phyloP scores from a whole-genome alignment of 2,888 invertebrate species.

The Adineta ricciae region DNA sequence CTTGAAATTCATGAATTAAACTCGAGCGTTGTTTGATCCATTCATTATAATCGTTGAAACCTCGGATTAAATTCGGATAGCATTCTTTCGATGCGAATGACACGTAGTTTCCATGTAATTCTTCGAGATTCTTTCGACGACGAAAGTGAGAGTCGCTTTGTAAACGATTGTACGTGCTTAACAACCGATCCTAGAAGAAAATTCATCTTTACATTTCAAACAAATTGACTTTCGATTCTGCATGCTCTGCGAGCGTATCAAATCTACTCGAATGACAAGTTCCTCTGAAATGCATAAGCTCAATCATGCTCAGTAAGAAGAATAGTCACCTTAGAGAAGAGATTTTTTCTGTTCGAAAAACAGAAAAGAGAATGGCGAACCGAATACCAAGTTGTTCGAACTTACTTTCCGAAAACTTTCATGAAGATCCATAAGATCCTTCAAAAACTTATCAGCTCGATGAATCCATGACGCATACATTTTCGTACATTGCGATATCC shows the following conservation, averaged over 20 bases:
- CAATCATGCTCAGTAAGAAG: too few species aligned
- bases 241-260: too few species aligned
- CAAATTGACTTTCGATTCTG: too few species aligned
- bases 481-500: not conserved
- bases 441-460: not conserved
- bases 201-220: too few species aligned
- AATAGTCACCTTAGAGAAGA: too few species aligned
- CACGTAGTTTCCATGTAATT: not conserved
- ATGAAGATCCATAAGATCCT: not conserved
- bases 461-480: not conserved
- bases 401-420: not conserved
- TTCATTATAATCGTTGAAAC: not conserved
- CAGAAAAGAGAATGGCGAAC: too few species aligned
- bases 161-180: not conserved
- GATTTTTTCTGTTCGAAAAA: too few species aligned
- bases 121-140: conserved; percentile 2
- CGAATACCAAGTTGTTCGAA: too few species aligned
- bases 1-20: not conserved
- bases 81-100: not conserved
- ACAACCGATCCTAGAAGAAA: not conserved
- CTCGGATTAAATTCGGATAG: not conserved
- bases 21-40: not conserved
- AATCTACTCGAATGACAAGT: too few species aligned
- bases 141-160: not conserved
- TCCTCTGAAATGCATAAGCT: too few species aligned